A percentile compares a stretch with the other conserved stretches of the same genome.
Evolutionary conservation across 2,113 vertebrate genomes (phyloP).

Genomic region (Natator depressus): DNA sequence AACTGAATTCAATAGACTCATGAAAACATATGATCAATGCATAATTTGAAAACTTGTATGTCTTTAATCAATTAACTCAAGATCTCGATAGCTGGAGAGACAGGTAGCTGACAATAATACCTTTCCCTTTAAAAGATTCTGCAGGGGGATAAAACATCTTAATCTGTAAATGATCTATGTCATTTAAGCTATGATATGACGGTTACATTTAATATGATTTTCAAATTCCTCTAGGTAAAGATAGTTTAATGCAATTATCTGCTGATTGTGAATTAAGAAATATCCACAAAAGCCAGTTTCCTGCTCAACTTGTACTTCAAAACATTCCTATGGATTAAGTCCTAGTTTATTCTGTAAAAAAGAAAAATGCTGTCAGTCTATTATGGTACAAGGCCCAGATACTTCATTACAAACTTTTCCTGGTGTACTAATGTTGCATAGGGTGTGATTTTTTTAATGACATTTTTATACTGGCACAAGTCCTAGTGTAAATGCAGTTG

Average conservation of each 20-base stretch:
- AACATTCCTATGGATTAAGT: background rate
- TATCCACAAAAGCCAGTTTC: background rate
- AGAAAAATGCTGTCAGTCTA: accelerated
- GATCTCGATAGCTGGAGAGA: constrained; percentile 4
- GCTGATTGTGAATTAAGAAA: background rate
- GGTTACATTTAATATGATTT: background rate
- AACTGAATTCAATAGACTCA: background rate
- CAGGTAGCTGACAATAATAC: constrained; percentile 15
- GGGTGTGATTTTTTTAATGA: background rate
- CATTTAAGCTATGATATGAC: background rate
- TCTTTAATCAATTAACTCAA: background rate
- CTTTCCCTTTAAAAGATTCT: background rate
- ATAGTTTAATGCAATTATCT: background rate
- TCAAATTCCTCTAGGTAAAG: background rate
- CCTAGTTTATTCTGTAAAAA: background rate
- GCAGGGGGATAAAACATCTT: background rate
- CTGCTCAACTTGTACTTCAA: background rate
- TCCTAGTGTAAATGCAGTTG: background rate
- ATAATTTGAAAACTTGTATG: background rate
- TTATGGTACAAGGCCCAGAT: background rate
- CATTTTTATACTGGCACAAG: background rate
- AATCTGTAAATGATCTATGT: background rate
- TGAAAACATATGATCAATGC: background rate
- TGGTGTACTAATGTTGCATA: background rate
- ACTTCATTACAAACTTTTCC: accelerated